Evolutionary conservation across 2,888 invertebrate species (phyloP).

Genomic region (Ormyrus labotus): DNA sequence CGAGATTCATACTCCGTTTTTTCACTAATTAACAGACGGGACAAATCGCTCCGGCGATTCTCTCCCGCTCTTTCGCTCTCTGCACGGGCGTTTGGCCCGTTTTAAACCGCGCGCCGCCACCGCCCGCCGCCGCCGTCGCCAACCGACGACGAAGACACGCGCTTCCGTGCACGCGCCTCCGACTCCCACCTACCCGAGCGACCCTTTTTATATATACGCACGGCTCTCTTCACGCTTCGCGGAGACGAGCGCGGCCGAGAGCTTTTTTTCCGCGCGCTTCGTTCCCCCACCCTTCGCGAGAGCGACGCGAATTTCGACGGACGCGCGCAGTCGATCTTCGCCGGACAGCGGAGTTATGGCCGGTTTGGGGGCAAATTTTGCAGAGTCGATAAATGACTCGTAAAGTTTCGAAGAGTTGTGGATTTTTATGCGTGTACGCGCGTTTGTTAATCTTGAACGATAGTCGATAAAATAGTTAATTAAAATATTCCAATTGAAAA

Average conservation of each 20-base stretch:
- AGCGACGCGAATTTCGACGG: background rate
- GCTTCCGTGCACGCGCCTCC: constrained; percentile 18
- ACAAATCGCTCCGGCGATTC: constrained; percentile 73
- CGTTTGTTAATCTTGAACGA: no score
- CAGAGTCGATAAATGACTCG: no score
- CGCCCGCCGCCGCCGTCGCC: no score
- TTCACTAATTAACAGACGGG: constrained; percentile 77
- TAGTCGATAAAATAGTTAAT: no score
- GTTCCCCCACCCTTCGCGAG: background rate
- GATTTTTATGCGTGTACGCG: no score
- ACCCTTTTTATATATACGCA: constrained; percentile 12
- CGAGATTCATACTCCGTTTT: constrained; percentile 77
- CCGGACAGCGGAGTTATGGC: no score
- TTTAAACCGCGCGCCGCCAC: background rate
- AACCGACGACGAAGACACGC: no score
- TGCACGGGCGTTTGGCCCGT: background rate
- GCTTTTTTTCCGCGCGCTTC: constrained; percentile 4
- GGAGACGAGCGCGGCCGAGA: constrained; percentile 19
- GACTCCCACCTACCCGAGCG: background rate
- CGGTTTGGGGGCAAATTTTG: no score
- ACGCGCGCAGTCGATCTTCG: no score
- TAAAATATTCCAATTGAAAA: no score
- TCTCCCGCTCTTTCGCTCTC: background rate
- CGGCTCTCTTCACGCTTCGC: constrained; percentile 38
- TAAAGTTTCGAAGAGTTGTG: no score